Percentiles rank a stretch among this genome's conserved stretches.
phyloP scores from a whole-genome alignment of 2,888 invertebrate species.

The Xanthia togata region DNA sequence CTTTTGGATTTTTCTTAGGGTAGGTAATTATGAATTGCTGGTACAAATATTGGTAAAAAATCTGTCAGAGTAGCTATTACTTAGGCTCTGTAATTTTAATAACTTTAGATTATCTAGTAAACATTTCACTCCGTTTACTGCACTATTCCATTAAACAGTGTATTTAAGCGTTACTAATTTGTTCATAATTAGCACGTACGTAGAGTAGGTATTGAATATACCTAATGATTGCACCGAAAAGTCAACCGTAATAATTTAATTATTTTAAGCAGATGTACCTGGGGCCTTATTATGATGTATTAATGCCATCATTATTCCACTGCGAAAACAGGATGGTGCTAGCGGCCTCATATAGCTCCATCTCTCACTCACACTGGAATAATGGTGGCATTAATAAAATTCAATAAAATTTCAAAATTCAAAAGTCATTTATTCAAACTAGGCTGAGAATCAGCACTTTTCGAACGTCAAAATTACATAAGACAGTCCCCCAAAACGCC shows the following conservation, averaged over 20 bases:
- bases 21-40: not conserved
- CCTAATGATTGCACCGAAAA: not conserved
- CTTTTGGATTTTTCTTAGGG: not conserved
- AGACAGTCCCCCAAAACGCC: too few species aligned
- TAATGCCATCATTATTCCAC: too few species aligned
- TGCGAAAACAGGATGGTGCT: too few species aligned
- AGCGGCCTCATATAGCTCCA: too few species aligned
- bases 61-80: not conserved
- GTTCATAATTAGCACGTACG: slow-evolving; percentile 2
- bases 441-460: too few species aligned
- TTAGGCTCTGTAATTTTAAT: not conserved
- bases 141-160: slow-evolving; percentile 12
- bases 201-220: not conserved
- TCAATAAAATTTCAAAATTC: too few species aligned
- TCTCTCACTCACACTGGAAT: too few species aligned
- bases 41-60: not conserved
- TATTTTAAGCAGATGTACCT: not conserved
- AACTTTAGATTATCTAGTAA: not conserved
- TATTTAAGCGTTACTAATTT: slow-evolving; percentile 6
- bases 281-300: too few species aligned
- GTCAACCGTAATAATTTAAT: not conserved
- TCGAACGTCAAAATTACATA: too few species aligned
- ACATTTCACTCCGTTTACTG: not conserved
- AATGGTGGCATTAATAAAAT: too few species aligned
- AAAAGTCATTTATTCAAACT: too few species aligned